A percentile compares a stretch with the other conserved stretches of the same genome.
Evolutionary conservation across 2,888 invertebrate species (phyloP).

Genomic region (Lasioglossum pauxillum): DNA sequence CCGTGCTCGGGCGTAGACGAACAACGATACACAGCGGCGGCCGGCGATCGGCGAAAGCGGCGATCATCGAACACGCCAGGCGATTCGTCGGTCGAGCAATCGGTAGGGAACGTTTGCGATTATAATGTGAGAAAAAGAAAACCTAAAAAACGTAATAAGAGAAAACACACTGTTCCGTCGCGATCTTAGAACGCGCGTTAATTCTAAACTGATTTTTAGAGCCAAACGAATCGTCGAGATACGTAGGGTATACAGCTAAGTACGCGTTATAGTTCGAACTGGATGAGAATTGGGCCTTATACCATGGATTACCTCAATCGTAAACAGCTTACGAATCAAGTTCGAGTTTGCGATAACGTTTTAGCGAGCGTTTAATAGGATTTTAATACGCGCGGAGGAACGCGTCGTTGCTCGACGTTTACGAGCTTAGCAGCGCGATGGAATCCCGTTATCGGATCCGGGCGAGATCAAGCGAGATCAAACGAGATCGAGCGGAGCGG

Average conservation of each 20-base stretch:
- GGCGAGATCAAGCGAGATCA: constrained; percentile 9
- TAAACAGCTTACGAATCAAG: constrained; percentile 69
- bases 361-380: constrained; percentile 40
- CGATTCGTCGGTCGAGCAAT: constrained; percentile 16
- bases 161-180: constrained; percentile 28
- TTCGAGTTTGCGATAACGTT: constrained; percentile 50
- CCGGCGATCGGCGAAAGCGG: background rate
- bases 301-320: constrained; percentile 74
- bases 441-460: constrained; percentile 17
- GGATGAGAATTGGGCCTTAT: constrained; percentile 75
- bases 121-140: background rate
- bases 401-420: constrained; percentile 26
- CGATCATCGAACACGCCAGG: background rate
- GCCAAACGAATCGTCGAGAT: constrained; percentile 34
- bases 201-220: constrained; percentile 48
- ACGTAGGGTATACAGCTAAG: constrained; percentile 45
- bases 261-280: constrained; percentile 65
- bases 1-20: background rate
- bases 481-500: constrained; percentile 4
- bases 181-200: constrained; percentile 28
- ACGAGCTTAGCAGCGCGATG: constrained; percentile 33
- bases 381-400: constrained; percentile 31
- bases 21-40: constrained; percentile 7
- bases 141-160: background rate
- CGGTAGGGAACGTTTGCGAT: constrained; percentile 4